Percentiles rank a stretch among this genome's conserved stretches.
These are phyloP conservation scores for Chouioia cunea DNA, from an alignment of 2,888 invertebrate genomes.

Conservation along the genomic window DNA sequence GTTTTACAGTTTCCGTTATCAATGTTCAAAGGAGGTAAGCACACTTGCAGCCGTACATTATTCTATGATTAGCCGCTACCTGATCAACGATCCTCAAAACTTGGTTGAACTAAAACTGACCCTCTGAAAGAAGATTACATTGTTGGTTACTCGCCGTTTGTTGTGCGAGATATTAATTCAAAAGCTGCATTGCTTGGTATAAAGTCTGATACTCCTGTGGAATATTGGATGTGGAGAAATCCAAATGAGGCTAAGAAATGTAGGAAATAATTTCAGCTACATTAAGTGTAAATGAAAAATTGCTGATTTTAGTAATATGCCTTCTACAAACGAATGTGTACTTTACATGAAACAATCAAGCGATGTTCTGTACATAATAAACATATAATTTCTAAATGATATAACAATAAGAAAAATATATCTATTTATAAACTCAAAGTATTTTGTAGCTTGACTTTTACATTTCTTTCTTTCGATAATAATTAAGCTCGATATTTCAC, in stretches of 20 bases:
- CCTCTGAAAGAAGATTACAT: constrained; percentile 88
- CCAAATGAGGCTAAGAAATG: constrained; percentile 78
- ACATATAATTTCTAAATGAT: no score
- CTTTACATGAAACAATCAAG: no score
- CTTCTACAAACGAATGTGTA: no score
- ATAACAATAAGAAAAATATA: no score
- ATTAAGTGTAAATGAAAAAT: no score
- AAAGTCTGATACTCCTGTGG: constrained; percentile 74
- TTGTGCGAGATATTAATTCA: constrained; percentile 89
- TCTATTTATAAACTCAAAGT: no score
- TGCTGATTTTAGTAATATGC: no score
- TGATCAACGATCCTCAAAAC: constrained; percentile 82
- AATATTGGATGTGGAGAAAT: constrained; percentile 86
- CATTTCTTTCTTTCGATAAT: no score
- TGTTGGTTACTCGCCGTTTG: constrained; percentile 90
- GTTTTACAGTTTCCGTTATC: constrained; percentile 76
- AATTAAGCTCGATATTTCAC: no score
- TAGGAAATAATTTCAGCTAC: constrained; percentile 64
- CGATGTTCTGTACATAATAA: no score
- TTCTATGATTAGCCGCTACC: constrained; percentile 90
- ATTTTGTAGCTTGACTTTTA: no score
- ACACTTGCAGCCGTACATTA: constrained; percentile 90
- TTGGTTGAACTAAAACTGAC: constrained; percentile 84
- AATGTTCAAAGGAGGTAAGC: constrained; percentile 91
- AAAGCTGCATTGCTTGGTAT: constrained; percentile 86